Base-by-base conservation (phyloP, 2,888 invertebrate species). In the Phyllotreta striolata region DNA sequence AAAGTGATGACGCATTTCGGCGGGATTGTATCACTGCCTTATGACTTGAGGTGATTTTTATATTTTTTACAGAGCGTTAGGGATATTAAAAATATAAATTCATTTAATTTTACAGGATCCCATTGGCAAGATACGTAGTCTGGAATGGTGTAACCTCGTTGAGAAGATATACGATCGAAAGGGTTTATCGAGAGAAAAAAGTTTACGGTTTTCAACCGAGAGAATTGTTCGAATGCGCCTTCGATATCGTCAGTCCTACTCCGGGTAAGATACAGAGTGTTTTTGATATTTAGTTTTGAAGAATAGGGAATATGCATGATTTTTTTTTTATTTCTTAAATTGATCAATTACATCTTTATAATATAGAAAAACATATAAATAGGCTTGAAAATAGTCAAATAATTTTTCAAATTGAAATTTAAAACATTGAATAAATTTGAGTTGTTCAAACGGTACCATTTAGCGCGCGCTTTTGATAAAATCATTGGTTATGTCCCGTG, bases 211-310 rank as follows among this genome's bases (percentile, higher is more conserved):
- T 92, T 73, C 95, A 96, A 81, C 98, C 98, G 0, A 86, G 91
- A 67, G 96, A 97, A 82, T 85, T 93, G 12, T 89, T 90, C 62
- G 96, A 96, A 80, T 95, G 95, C 80, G 93, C 94, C 1, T 96
- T 96, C 80, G 98, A 98, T 80, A 93, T 98, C 64, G 91, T 97
- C 37, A 91, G 92, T 3, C 89, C 93, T 1, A 87, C 85, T 64
- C 84, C 87, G 63, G 89, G 89, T 84, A 78, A 61, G 13, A 34
- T 14, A 13, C 3, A 3, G 41, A 38, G 24, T 43, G 4, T 4
- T 12, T 37, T 54, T 54, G n/a, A 49, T 12, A 13, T 49, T 13
- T 49, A n/a, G n/a, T n/a, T n/a, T n/a, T n/a, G n/a, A n/a, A n/a
- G n/a, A n/a, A n/a, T n/a, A n/a, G n/a, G n/a, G n/a, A n/a, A n/a